Base-by-base conservation (phyloP, 2,113 vertebrate genomes). In the Leptosomus discolor region DNA sequence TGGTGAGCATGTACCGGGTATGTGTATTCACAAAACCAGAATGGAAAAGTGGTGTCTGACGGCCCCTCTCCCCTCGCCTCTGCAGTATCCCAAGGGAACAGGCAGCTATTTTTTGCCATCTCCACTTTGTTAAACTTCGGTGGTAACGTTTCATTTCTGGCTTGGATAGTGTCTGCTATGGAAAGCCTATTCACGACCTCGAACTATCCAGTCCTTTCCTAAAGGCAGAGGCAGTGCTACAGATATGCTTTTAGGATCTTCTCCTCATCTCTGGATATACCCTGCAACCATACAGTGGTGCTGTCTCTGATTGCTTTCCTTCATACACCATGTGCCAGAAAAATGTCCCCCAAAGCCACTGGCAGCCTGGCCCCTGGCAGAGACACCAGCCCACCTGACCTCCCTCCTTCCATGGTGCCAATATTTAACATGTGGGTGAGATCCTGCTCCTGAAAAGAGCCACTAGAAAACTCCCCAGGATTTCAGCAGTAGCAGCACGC, bases 401-500 rank as follows among this genome's bases (percentile, higher is more conserved):
- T 60, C 34, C 16, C 21, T 68, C 37, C 48, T 60, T 54, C 53
- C 41, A 26, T 0, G 0, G 6, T 45, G n/a, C 17, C 50, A 54
- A 2, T 34, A 43, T 41, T 58, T 21, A 65, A 57, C 0, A 0
- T 5, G 12, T 0, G 0, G 18, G 10, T 12, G 9, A 91, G 81
- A 7, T 91, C 61, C 91, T 68, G 41, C 34, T 50, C 27, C 41
- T 81, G 58, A 22, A 11, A 65, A 91, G 7, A 26, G 8, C 4
- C 46, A 22, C 1, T 5, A 65, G 64, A 37, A 76, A 46, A 7
- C 9, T 78, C 45, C 0, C 0, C 37, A 19, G 21, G 58, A 50
- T 41, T 95, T 86, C 80, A 70, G 68, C 68, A 77, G 85, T 75
- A 84, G n/a, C 89, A 75, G 90, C 87, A 91, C 95, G 91, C 92